Base-by-base conservation (phyloP, 2,797 vertebrate genomes). In the Streptopelia turtur region DNA sequence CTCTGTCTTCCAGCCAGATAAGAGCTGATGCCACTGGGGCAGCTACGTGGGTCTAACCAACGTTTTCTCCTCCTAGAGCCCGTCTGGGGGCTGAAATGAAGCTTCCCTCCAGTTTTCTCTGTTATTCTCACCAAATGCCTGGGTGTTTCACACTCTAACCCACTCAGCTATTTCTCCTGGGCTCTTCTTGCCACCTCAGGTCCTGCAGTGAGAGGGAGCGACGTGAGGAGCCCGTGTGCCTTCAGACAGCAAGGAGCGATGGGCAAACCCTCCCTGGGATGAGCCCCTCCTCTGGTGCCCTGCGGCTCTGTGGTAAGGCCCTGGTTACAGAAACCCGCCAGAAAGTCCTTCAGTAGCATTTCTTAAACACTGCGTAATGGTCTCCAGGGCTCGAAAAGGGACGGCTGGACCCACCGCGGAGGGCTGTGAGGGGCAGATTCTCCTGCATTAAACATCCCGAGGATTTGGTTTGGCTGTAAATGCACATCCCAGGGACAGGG, bases 21-120 rank as follows among this genome's bases (percentile, higher is more conserved):
- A 28, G n/a, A 59, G 16, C 30, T 0, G 4, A 13, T 35, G 33
- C 22, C 9, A 1, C 33, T 28, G 1, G 11, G 27, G 56, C 7
- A 28, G 55, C 9, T 7, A 10, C 1, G 1, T 52, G 25, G 35
- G n/a, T 30, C 28, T 22, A 10, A 24, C 18, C 1, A 4, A 25
- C 0, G 3, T 15, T 52, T n/a, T 37, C 52, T 50, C 69, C 81
- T 30, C 47, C 13, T 6, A 2, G 41, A 56, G 47, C 56, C 41
- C 35, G 31, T 28, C 50, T 11, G 30, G 31, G n/a, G 25, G 16
- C 35, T 33, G 56, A 50, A 52, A 24, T 4, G 25, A 60, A 60
- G 47, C 25, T 18, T 8, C 15, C 35, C 71, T 31, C 24, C 15
- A 3, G 22, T 39, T 37, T 61, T 66, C 56, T 24, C 20, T 16